Evolutionary conservation across 1,140 invertebrate genomes (phyloP), one percentile per base, ranked within the genome.

Genomic region (Spodoptera litura): DNA sequence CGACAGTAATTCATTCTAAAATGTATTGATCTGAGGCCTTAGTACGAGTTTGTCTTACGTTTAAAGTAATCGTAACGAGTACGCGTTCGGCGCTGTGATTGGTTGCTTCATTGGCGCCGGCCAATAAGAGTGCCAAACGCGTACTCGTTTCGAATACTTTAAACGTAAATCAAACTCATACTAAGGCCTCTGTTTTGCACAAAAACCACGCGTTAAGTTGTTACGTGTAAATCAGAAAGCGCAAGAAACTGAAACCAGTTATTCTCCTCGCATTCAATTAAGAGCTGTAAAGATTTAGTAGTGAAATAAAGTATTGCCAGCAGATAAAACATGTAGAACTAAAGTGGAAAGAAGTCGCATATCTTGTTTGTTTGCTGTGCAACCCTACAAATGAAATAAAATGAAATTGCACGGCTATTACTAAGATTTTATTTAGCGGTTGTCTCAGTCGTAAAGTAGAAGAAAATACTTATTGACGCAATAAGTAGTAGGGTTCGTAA

Each of bases 201-300:
- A 44, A 44, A 52, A 70, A 70, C 51, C 51, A 31, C 20, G 15
- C 38, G 62, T 66, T 70, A 52, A 52, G 3, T 27, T 15, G 44
- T 44, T 44, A 20, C 53, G 20, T 70, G 49, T 52, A 52, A 70
- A 53, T 27, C 25, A 70, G 66, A 27, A 53, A 53, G 6, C 20
- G 25, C 13, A 35, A 44, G 61, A 64, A 64, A 64, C 61, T 64
- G 35, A 64, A 64, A 64, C 61, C 35, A 49, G 61, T 64, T 64
- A 44, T 44, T 31, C 20, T n/a, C 49, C 51, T 53, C 49, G 66
- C 49, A 31, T 52, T 70, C 49, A 70, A 52, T 70, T 31, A 70
- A 31, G 44, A 53, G 15, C 38, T 44, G 38, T n/a, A n/a, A 25
- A 27, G 6, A 49, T 49, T 15, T 68, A 52, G 49, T 27, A n/a